Evolutionary conservation across 1,140 invertebrate genomes (phyloP).

Genomic region (Eciton burchellii): DNA sequence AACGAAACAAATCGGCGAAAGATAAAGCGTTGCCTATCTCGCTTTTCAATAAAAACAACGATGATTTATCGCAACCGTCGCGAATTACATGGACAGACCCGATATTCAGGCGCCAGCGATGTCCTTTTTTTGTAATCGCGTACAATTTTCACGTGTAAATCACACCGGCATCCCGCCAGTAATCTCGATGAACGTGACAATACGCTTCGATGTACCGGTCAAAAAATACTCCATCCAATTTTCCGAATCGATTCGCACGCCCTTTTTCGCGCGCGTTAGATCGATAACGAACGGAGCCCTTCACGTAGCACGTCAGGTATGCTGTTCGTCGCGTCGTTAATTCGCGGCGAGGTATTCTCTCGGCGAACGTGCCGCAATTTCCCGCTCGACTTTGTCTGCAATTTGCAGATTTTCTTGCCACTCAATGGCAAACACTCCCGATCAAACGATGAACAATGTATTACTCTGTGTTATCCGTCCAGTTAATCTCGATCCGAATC

Average conservation of each 20-base stretch:
- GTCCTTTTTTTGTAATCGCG: slow-evolving; percentile 1
- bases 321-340: slow-evolving; percentile 59
- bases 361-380: slow-evolving; percentile 41
- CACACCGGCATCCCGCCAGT: background rate
- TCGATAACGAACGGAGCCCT: slow-evolving; percentile 36
- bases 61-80: slow-evolving; percentile 14
- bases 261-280: slow-evolving; percentile 13
- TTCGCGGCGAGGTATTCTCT: slow-evolving; percentile 40
- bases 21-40: background rate
- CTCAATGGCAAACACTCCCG: background rate
- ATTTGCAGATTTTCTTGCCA: slow-evolving; percentile 46
- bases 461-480: background rate
- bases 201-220: slow-evolving; percentile 21
- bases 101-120: background rate
- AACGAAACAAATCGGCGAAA: background rate
- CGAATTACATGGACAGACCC: background rate
- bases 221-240: slow-evolving; percentile 45
- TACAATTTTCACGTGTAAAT: slow-evolving; percentile 1
- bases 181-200: slow-evolving; percentile 32
- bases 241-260: slow-evolving; percentile 24
- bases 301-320: slow-evolving; percentile 36
- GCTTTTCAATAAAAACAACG: slow-evolving; percentile 25
- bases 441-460: slow-evolving; percentile 18
- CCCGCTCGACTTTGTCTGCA: slow-evolving; percentile 47
- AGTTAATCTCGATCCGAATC: slow-evolving; percentile 33